These are phyloP conservation scores for Aporophyla lueneburgensis DNA, from an alignment of 2,888 invertebrate genomes.

Conservation along the genomic window DNA sequence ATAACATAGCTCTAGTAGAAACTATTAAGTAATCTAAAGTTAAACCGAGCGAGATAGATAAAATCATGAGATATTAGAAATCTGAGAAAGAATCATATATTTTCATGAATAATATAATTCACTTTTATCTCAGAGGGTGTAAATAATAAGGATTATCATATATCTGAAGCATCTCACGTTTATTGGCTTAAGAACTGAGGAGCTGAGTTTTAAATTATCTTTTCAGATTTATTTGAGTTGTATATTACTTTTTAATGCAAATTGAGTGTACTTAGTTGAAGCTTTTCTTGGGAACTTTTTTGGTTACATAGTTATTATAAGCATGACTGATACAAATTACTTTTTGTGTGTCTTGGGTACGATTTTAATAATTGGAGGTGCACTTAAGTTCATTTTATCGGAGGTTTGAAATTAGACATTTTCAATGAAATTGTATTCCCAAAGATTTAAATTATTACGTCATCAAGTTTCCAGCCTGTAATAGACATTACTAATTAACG, in stretches of 20 bases:
- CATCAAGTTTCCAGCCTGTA: neutral
- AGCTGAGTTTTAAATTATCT: constrained; percentile 54
- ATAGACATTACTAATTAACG: constrained; percentile 28
- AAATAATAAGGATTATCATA: constrained; percentile 57
- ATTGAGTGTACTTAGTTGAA: constrained; percentile 30
- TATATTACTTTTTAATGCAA: constrained; percentile 54
- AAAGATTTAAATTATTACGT: constrained; percentile 1
- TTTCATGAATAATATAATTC: constrained; percentile 55
- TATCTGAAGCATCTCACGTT: constrained; percentile 56
- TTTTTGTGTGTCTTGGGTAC: neutral
- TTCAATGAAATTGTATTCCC: neutral
- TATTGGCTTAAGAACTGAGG: constrained; percentile 54
- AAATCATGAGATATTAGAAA: constrained; percentile 28
- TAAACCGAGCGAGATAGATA: constrained; percentile 29
- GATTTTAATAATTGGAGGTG: constrained; percentile 6
- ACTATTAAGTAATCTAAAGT: constrained; percentile 9
- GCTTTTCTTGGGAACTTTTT: constrained; percentile 27
- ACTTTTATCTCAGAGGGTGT: constrained; percentile 55
- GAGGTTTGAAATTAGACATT: neutral
- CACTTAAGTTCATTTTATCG: neutral
- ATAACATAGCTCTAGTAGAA: neutral
- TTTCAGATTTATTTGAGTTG: constrained; percentile 54
- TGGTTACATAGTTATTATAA: constrained; percentile 22
- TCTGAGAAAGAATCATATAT: constrained; percentile 30
- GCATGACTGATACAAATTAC: constrained; percentile 3